These are phyloP conservation scores for Helicoverpa armigera DNA, from an alignment of 1,140 invertebrate species.

Conservation along the genomic window DNA sequence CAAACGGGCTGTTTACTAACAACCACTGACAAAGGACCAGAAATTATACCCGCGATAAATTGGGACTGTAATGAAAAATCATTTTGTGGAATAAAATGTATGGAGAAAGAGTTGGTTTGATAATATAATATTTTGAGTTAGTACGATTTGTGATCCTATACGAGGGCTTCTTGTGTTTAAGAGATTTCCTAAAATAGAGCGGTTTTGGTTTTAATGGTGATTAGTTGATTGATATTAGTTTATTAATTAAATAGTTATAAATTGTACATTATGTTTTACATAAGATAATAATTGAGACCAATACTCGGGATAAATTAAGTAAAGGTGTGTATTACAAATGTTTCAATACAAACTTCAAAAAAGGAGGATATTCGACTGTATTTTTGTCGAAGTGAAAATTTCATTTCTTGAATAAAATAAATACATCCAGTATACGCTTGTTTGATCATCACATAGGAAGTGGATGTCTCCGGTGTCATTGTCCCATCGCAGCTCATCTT, in stretches of 20 bases:
- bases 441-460: conserved; percentile 76
- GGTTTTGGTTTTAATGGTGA: no score
- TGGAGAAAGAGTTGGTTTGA: conserved; percentile 13
- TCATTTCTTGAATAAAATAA: not conserved
- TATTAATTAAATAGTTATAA: no score
- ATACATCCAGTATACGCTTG: conserved; percentile 44
- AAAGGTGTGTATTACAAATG: no score
- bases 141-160: no score
- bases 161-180: no score
- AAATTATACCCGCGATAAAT: conserved; percentile 83
- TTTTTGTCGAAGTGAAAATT: not conserved
- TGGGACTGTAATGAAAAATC: conserved; percentile 51
- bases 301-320: no score
- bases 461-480: conserved; percentile 69
- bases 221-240: no score
- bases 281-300: no score
- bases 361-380: no score
- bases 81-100: conserved; percentile 29
- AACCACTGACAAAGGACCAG: conserved; percentile 78
- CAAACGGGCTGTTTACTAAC: conserved; percentile 81
- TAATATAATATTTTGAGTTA: conserved; percentile 21
- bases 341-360: no score
- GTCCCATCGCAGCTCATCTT: conserved; percentile 71
- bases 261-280: no score
- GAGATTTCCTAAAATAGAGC: no score